A percentile compares a stretch with the other conserved stretches of the same genome.
Evolutionary conservation across 2,888 invertebrate species (phyloP).

Genomic region (Tetheella fluctuosa): DNA sequence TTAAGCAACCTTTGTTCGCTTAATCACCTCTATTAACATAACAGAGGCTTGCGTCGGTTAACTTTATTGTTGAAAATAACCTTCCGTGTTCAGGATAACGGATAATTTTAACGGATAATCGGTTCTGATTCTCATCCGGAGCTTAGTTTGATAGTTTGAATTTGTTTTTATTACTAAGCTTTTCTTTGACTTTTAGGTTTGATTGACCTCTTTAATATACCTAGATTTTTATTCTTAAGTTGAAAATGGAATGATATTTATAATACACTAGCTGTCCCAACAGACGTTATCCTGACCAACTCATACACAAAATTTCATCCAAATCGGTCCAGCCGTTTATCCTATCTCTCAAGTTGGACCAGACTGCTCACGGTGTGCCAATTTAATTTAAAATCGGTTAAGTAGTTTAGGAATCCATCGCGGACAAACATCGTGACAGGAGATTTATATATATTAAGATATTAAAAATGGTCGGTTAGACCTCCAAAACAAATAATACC

Average conservation of each 20-base stretch:
- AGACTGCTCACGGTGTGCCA: too few relatives aligned
- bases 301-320: too few relatives aligned
- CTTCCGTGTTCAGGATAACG: conserved; percentile 13
- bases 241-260: not conserved
- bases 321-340: too few relatives aligned
- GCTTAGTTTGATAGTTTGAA: not conserved
- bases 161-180: not conserved
- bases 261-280: too few relatives aligned
- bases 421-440: too few relatives aligned
- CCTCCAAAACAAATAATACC: not conserved
- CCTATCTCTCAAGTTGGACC: too few relatives aligned
- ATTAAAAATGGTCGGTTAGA: not conserved
- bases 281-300: too few relatives aligned
- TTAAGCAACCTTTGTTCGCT: conserved; percentile 33
- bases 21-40: conserved; percentile 39
- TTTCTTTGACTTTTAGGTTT: not conserved
- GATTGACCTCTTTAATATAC: too few relatives aligned
- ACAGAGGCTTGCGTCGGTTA: conserved; percentile 33
- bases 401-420: too few relatives aligned
- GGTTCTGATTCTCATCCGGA: not conserved
- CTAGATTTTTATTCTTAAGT: too few relatives aligned
- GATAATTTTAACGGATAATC: conserved; percentile 22
- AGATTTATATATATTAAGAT: too few relatives aligned
- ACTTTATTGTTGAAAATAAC: conserved; percentile 29
- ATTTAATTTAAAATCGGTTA: too few relatives aligned